A percentile compares a stretch with the other conserved stretches of the same genome.
Conservation (phyloP, 2,113 vertebrate species). For the Eudyptes chrysolophus region DNA sequence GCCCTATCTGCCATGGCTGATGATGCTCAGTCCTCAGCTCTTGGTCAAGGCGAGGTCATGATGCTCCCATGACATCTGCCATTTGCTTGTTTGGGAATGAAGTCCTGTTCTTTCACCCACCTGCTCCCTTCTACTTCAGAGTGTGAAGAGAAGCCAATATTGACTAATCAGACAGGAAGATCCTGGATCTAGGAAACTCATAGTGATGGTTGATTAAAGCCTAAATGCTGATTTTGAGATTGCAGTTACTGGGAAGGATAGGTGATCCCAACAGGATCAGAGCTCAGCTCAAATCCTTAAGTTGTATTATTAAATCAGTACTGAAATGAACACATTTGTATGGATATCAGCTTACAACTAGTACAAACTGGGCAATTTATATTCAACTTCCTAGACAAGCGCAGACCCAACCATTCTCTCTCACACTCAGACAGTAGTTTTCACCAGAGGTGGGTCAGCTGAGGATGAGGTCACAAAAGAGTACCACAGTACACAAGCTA, state of each 20-base stretch:
- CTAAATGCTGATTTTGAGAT: neutral
- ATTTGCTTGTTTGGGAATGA: neutral
- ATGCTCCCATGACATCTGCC: accelerated
- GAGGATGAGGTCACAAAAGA: neutral
- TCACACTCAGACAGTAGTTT: neutral
- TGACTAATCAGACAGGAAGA: neutral
- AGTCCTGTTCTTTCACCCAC: neutral
- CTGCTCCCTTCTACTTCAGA: neutral
- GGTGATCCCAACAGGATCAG: neutral
- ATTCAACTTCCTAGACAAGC: neutral
- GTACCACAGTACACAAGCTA: neutral
- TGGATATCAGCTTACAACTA: neutral
- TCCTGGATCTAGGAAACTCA: neutral
- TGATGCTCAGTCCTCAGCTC: neutral
- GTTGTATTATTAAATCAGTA: neutral
- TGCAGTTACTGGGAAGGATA: neutral
- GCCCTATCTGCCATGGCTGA: neutral
- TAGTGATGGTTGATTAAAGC: neutral
- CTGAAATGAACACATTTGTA: neutral
- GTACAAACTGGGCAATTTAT: neutral
- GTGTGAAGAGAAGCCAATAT: neutral
- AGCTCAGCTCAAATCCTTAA: neutral
- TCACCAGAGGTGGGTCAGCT: neutral
- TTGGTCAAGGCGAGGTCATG: neutral
- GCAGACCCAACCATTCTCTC: neutral